These are phyloP conservation scores for Mythimna loreyi DNA, from an alignment of 2,888 invertebrate species.

Conservation along the genomic window DNA sequence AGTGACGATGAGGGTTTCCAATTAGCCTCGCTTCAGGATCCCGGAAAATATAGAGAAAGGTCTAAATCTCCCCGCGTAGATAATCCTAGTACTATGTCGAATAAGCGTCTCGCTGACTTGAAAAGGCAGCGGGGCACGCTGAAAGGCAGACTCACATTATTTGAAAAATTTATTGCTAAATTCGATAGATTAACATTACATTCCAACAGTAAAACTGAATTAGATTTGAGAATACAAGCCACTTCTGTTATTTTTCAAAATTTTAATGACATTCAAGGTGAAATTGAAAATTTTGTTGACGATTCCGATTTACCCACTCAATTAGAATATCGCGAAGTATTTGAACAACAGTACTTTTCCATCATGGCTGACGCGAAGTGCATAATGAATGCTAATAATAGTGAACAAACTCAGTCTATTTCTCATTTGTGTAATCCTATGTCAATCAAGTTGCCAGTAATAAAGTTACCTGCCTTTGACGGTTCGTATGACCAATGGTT, in stretches of 20 bases:
- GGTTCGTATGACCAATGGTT: constrained; percentile 13
- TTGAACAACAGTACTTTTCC: constrained; percentile 10
- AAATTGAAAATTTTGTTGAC: constrained; percentile 5
- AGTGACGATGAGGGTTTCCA: constrained; percentile 1
- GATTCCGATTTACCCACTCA: constrained; percentile 2
- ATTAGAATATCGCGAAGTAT: constrained; percentile 17
- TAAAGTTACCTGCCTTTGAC: constrained; percentile 20
- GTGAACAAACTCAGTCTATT: neutral
- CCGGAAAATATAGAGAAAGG: neutral
- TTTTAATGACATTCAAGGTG: neutral
- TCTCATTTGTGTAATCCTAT: neutral
- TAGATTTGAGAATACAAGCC: constrained; percentile 3
- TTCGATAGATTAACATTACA: neutral
- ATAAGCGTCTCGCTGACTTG: neutral
- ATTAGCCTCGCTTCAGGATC: neutral
- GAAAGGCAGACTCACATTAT: neutral
- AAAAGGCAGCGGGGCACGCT: constrained; percentile 2
- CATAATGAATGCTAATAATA: neutral
- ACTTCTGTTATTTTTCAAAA: constrained; percentile 7
- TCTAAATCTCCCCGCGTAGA: neutral
- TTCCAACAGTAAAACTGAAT: neutral
- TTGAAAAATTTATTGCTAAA: neutral
- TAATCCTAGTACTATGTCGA: neutral
- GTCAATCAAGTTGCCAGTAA: constrained; percentile 2
- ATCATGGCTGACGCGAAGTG: constrained; percentile 13